A percentile compares a stretch with the other conserved stretches of the same genome.
Conservation (phyloP, 1,140 invertebrate genomes). For the Neodiprion virginianus region DNA sequence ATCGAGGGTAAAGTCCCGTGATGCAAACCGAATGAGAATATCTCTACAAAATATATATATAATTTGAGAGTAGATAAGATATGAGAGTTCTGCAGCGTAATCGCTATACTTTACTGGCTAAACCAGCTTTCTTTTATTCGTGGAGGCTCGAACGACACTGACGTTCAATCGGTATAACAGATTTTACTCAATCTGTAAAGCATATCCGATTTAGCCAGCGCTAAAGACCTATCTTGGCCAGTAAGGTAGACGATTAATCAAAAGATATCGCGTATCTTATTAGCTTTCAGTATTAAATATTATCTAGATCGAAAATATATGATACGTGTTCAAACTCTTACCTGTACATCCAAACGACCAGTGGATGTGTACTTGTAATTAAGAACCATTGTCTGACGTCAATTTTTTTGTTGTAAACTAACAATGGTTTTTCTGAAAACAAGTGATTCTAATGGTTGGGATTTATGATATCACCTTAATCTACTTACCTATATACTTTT, state of each 20-base stretch:
- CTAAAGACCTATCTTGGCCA: too few relatives aligned
- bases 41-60: conserved; percentile 51
- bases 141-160: too few relatives aligned
- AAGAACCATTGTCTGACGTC: conserved; percentile 69
- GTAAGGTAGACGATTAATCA: too few relatives aligned
- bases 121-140: too few relatives aligned
- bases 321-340: conserved; percentile 32
- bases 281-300: not conserved
- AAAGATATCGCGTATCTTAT: too few relatives aligned
- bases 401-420: conserved; percentile 69
- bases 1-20: conserved; percentile 65
- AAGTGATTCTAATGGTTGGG: conserved; percentile 16
- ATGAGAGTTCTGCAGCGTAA: conserved; percentile 9
- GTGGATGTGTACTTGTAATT: conserved; percentile 69
- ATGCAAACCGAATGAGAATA: conserved; percentile 70
- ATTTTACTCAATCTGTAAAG: too few relatives aligned
- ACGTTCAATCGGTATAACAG: too few relatives aligned
- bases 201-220: too few relatives aligned
- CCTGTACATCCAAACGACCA: conserved; percentile 72
- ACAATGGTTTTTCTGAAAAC: conserved; percentile 57
- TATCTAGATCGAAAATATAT: not conserved
- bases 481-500: conserved; percentile 69
- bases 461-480: not conserved
- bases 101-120: not conserved
- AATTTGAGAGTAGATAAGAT: conserved; percentile 20